Conservation (phyloP, 92 coral and sea anemone genomes). For the Desmophyllum pertusum region DNA sequence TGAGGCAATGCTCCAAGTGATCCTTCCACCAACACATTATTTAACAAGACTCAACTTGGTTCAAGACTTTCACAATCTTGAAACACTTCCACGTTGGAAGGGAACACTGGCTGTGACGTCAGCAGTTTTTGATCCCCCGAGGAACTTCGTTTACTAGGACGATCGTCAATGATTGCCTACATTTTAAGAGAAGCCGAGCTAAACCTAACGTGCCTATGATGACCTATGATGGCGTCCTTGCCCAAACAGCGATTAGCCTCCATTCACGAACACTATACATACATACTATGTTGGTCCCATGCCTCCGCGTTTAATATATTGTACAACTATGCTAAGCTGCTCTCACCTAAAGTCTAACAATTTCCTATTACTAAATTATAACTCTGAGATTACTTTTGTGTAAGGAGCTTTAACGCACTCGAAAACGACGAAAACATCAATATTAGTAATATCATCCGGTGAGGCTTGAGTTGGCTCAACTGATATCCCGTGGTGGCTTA, state of each 20-base stretch:
- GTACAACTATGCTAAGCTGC: too few species aligned
- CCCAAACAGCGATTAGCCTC: conserved; percentile 33
- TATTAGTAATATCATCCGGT: too few species aligned
- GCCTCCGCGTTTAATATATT: too few species aligned
- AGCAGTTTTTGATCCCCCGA: conserved; percentile 30
- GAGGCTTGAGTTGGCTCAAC: too few species aligned
- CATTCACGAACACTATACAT: conserved; percentile 30
- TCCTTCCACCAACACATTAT: conserved; percentile 21
- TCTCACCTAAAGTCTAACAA: too few species aligned
- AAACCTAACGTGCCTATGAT: conserved; percentile 14
- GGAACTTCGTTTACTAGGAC: conserved; percentile 12
- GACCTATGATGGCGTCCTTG: conserved; percentile 27
- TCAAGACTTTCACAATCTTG: conserved; percentile 37
- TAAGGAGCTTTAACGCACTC: too few species aligned
- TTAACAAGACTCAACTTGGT: conserved; percentile 2
- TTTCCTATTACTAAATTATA: too few species aligned
- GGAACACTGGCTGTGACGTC: conserved; percentile 36
- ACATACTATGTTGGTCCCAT: conserved; percentile 46
- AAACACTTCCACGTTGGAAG: conserved; percentile 4
- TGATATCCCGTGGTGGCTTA: too few species aligned
- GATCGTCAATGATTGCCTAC: conserved; percentile 3
- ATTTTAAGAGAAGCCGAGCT: conserved; percentile 4
- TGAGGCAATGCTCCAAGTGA: conserved; percentile 37
- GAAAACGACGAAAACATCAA: too few species aligned
- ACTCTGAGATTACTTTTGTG: too few species aligned